These are phyloP conservation scores for Dilophus febrilis DNA, from an alignment of 2,888 invertebrate species.

Conservation along the genomic window DNA sequence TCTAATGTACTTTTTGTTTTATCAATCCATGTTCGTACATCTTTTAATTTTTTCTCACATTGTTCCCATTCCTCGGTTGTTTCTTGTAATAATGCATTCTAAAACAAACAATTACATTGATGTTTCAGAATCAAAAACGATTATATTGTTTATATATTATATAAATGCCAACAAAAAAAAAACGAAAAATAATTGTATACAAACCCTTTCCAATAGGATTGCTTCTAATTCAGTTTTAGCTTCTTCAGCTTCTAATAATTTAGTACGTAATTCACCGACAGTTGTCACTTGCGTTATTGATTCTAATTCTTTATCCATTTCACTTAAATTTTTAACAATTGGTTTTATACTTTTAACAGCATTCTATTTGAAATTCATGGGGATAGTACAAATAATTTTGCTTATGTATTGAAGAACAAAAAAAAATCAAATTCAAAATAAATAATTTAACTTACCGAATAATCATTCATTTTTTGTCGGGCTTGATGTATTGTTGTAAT, in stretches of 20 bases:
- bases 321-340: slow-evolving; percentile 71
- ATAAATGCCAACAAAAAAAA: background rate
- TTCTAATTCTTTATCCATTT: slow-evolving; percentile 83
- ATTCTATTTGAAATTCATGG: slow-evolving; percentile 33
- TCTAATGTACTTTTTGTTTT: slow-evolving; percentile 63
- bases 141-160: slow-evolving; percentile 3
- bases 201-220: slow-evolving; percentile 68
- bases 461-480: slow-evolving; percentile 71
- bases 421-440: background rate
- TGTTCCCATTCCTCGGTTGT: slow-evolving; percentile 92
- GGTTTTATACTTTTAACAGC: slow-evolving; percentile 80
- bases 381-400: background rate
- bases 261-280: slow-evolving; percentile 69
- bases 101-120: slow-evolving; percentile 10
- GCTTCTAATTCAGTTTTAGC: slow-evolving; percentile 72
- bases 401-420: background rate
- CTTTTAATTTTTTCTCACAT: slow-evolving; percentile 84
- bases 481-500: slow-evolving; percentile 65
- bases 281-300: slow-evolving; percentile 67
- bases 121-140: too few relatives aligned
- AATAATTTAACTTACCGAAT: slow-evolving; percentile 42
- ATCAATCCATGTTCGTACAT: slow-evolving; percentile 77
- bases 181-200: slow-evolving; percentile 15
- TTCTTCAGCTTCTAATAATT: slow-evolving; percentile 73
- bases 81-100: slow-evolving; percentile 79